Percentiles rank a stretch among this genome's conserved stretches.
Evolutionary conservation across 2,888 invertebrate species (phyloP).

Genomic region (Phortica okadai): DNA sequence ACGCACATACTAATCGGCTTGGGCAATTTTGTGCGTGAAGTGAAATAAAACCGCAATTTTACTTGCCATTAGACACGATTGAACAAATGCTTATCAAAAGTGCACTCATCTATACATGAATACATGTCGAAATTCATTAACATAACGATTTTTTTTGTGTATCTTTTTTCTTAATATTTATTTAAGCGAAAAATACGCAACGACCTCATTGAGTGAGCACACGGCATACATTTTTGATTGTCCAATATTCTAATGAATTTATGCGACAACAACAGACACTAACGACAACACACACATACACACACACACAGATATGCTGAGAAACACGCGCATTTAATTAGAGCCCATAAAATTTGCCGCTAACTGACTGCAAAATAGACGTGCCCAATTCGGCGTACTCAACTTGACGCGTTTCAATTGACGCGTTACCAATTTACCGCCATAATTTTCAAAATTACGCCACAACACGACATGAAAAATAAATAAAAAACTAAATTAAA

Average conservation of each 20-base stretch:
- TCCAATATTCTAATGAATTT: conserved; percentile 19
- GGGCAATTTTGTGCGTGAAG: no score
- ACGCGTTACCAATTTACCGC: conserved; percentile 27
- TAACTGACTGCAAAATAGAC: conserved; percentile 22
- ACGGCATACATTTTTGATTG: not conserved
- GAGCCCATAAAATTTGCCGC: conserved; percentile 13
- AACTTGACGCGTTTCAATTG: not conserved
- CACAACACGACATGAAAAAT: not conserved
- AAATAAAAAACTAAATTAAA: not conserved
- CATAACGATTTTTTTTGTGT: not conserved
- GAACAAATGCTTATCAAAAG: not conserved
- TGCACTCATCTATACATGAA: not conserved
- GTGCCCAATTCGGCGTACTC: not conserved
- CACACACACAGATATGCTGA: not conserved
- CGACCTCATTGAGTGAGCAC: conserved; percentile 6
- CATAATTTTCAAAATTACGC: conserved; percentile 27
- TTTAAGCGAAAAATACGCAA: not conserved
- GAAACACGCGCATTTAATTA: conserved; percentile 14
- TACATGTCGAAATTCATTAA: conserved; percentile 9
- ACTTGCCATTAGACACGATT: no score
- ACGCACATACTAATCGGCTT: no score
- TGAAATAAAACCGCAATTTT: no score
- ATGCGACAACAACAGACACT: not conserved
- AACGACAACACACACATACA: not conserved
- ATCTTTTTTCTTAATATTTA: not conserved